Conservation (phyloP, 2,888 invertebrate genomes). For the Laspeyria flexula region DNA sequence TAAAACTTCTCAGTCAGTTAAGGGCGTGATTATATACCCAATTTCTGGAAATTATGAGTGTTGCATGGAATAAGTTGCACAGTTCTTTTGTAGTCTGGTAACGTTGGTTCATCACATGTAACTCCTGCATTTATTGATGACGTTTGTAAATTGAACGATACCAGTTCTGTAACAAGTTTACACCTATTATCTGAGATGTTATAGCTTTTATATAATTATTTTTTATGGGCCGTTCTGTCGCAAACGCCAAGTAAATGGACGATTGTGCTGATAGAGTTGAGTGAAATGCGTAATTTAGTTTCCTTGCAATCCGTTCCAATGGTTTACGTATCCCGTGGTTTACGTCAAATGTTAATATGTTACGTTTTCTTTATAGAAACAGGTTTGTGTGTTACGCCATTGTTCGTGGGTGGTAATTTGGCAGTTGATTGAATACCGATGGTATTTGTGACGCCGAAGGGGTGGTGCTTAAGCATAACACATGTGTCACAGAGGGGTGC, state of each 20-base stretch:
- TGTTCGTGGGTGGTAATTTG: conserved; percentile 28
- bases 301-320: conserved; percentile 4
- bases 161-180: no score
- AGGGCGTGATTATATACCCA: no score
- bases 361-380: background rate
- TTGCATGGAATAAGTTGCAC: no score
- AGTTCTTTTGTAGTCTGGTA: no score
- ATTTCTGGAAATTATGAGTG: no score
- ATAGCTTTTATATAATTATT: background rate
- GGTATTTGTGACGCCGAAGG: conserved; percentile 18
- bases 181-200: background rate
- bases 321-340: no score
- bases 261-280: conserved; percentile 1
- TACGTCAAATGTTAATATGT: background rate
- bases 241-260: background rate
- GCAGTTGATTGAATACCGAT: conserved; percentile 13
- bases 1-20: no score
- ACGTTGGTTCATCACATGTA: no score
- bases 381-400: conserved; percentile 2
- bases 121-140: no score
- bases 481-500: conserved; percentile 28
- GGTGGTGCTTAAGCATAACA: conserved; percentile 15
- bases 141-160: no score
- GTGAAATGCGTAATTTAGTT: conserved; percentile 6
- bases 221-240: no score